Evolutionary conservation across 2,113 vertebrate species (phyloP).

Genomic region (Fukomys damarensis): DNA sequence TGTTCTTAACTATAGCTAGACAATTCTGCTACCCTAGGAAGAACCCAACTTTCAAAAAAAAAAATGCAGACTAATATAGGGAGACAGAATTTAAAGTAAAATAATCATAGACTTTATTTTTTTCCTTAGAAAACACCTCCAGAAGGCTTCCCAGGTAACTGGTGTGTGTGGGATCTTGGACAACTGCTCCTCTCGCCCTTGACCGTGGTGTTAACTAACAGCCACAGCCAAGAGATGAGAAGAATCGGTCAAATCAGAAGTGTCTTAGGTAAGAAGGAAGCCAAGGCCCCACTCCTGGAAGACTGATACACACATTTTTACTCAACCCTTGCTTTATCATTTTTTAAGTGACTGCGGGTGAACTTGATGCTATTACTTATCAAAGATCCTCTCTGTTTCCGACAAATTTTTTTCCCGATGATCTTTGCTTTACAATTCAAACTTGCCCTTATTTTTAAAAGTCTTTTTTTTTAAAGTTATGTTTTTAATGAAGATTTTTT

Average conservation of each 20-base stretch:
- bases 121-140: background rate
- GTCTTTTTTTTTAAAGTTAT: too few species aligned
- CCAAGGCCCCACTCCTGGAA: background rate
- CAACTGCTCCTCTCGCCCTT: background rate
- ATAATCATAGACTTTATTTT: background rate
- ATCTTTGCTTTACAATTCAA: constrained; percentile 26
- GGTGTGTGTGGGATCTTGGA: background rate
- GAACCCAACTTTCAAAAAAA: background rate
- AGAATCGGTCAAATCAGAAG: background rate
- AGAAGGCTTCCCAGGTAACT: background rate
- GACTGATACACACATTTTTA: background rate
- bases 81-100: constrained; percentile 1
- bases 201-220: background rate
- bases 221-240: background rate
- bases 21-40: background rate
- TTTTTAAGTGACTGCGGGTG: background rate
- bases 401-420: background rate
- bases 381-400: background rate
- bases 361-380: background rate
- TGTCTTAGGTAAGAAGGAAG: background rate
- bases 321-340: too few species aligned
- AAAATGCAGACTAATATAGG: background rate
- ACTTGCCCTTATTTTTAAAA: constrained; percentile 30
- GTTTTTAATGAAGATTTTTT: background rate
- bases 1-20: background rate